These are phyloP conservation scores for Ophiodon elongatus DNA, from an alignment of 2,113 vertebrate genomes.

Conservation along the genomic window DNA sequence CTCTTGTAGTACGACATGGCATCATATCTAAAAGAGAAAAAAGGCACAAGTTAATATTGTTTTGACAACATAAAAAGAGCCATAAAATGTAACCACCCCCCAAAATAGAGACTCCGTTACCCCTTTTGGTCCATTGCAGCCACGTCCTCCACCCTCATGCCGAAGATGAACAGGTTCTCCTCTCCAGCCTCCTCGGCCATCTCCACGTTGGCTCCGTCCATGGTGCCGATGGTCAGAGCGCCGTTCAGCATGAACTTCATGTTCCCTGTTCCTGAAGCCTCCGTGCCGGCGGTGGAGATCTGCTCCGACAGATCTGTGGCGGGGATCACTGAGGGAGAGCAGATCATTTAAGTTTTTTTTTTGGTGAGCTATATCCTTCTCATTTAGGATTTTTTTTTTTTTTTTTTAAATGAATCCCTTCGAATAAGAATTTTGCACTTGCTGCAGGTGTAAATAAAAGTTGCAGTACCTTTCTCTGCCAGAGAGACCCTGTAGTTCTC, in stretches of 20 bases:
- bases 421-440: not conserved
- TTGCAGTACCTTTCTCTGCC: slow-evolving; percentile 92
- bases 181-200: slow-evolving; percentile 98
- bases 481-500: slow-evolving; percentile 98
- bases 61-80: not conserved
- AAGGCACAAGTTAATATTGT: not conserved
- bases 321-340: slow-evolving; percentile 90
- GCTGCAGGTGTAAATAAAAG: not conserved
- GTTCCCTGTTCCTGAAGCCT: slow-evolving; percentile 96
- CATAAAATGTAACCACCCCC: not conserved
- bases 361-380: not conserved
- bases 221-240: slow-evolving; percentile 96
- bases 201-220: slow-evolving; percentile 98
- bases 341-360: not conserved
- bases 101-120: slow-evolving; percentile 71
- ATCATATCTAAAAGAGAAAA: slow-evolving; percentile 85
- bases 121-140: slow-evolving; percentile 89
- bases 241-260: slow-evolving; percentile 99
- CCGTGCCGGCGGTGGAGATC: slow-evolving; percentile 97
- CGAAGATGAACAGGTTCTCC: slow-evolving; percentile 97
- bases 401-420: not conserved
- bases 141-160: slow-evolving; percentile 95
- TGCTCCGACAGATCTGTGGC: slow-evolving; percentile 97
- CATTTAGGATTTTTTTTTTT: not conserved
- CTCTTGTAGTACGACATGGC: slow-evolving; percentile 90